Evolutionary conservation across 2,113 vertebrate genomes (phyloP).

Genomic region (Raja brachyura): DNA sequence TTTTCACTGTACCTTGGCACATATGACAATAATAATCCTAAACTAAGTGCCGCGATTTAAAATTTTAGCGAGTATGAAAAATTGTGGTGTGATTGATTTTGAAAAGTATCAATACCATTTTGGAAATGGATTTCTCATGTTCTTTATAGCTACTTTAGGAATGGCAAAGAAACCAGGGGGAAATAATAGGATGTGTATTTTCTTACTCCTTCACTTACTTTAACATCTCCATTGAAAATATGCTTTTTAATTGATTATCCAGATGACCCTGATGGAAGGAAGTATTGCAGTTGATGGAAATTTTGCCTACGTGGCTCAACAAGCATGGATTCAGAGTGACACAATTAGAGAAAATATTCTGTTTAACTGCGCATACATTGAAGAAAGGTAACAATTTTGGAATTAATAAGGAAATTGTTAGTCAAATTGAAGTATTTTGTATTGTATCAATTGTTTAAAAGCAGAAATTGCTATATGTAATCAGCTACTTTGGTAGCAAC

Average conservation of each 20-base stretch:
- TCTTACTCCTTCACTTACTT: slow-evolving; percentile 30
- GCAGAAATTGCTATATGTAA: too few species aligned
- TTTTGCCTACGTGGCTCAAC: slow-evolving; percentile 83
- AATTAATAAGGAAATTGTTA: background rate
- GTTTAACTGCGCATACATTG: slow-evolving; percentile 80
- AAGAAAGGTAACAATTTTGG: slow-evolving; percentile 70
- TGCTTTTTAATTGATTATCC: background rate
- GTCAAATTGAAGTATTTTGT: background rate
- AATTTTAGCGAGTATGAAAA: background rate
- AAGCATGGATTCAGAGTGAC: slow-evolving; percentile 87
- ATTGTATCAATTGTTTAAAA: background rate
- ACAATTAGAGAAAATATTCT: slow-evolving; percentile 85
- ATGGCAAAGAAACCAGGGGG: background rate
- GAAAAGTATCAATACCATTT: background rate
- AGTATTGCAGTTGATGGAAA: slow-evolving; percentile 70
- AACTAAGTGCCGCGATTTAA: background rate
- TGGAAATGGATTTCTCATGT: background rate
- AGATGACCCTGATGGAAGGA: slow-evolving; percentile 83
- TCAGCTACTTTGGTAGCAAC: too few species aligned
- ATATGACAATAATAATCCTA: too few species aligned
- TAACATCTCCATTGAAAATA: slow-evolving; percentile 37
- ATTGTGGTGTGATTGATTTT: background rate
- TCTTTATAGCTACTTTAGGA: background rate
- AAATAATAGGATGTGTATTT: background rate
- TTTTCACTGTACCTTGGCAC: too few species aligned